phyloP scores from a whole-genome alignment of 1,140 invertebrate genomes.

The Hyposmocoma kahamanoa region DNA sequence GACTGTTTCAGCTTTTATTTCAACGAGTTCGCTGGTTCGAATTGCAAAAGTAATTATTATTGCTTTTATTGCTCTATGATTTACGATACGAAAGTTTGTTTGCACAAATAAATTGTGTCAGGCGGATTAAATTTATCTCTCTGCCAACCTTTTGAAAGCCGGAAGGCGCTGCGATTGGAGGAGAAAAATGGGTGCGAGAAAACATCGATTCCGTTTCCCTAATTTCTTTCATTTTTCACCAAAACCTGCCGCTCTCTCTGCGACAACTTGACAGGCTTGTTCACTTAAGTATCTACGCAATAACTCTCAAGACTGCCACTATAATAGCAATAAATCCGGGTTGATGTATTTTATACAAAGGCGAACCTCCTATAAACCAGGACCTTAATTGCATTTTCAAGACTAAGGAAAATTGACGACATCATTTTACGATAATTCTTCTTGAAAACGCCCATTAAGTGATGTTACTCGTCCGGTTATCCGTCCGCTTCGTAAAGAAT shows the following conservation, averaged over 20 bases:
- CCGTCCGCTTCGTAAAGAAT: conserved; percentile 25
- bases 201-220: background rate
- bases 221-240: background rate
- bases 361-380: conserved; percentile 3
- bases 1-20: conserved; percentile 26
- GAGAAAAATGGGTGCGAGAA: background rate
- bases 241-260: background rate
- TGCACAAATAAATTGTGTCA: conserved; percentile 1
- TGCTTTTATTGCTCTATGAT: background rate
- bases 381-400: conserved; percentile 29
- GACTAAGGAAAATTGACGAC: conserved; percentile 27
- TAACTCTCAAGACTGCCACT: background rate
- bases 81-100: conserved; percentile 1
- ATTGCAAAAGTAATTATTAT: conserved; percentile 1
- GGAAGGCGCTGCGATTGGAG: too few species aligned
- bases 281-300: background rate
- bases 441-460: conserved; percentile 35
- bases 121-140: conserved; percentile 1
- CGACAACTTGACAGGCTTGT: background rate
- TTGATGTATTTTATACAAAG: background rate
- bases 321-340: background rate
- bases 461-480: conserved; percentile 30
- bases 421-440: conserved; percentile 47
- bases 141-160: background rate
- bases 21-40: background rate